A percentile compares a stretch with the other conserved stretches of the same genome.
These are phyloP conservation scores for Diarsia brunnea DNA, from an alignment of 2,888 invertebrate genomes.

Conservation along the genomic window DNA sequence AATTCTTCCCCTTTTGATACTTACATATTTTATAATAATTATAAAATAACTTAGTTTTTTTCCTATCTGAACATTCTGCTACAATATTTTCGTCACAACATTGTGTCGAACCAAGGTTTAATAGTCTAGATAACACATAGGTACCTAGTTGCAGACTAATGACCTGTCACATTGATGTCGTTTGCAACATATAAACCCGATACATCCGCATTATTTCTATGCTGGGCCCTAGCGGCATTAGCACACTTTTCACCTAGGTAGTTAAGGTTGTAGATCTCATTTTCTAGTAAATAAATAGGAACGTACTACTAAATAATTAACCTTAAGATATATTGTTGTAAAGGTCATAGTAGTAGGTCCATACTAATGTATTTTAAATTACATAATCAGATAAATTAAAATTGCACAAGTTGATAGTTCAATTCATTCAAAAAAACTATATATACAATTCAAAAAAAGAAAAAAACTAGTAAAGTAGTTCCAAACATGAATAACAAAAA, in stretches of 20 bases:
- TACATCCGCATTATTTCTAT: conserved; percentile 57
- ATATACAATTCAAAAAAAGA: not conserved
- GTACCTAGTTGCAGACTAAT: conserved; percentile 37
- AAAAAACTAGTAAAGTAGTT: not conserved
- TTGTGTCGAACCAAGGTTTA: not conserved
- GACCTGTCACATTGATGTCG: conserved; percentile 58
- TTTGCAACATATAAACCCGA: conserved; percentile 59
- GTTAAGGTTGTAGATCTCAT: conserved; percentile 21
- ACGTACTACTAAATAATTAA: not conserved
- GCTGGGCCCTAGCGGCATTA: conserved; percentile 43
- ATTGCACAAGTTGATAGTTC: not conserved
- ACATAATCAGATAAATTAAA: not conserved
- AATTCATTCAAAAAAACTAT: not conserved
- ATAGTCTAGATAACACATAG: conserved; percentile 7
- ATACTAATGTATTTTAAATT: not conserved
- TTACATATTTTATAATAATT: too few relatives aligned
- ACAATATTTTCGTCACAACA: not conserved
- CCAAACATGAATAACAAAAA: conserved; percentile 21
- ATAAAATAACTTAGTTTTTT: too few relatives aligned
- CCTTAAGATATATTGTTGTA: not conserved
- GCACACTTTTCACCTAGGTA: conserved; percentile 54
- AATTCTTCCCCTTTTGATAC: too few relatives aligned
- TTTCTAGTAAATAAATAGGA: not conserved
- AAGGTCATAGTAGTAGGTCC: not conserved
- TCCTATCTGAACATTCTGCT: not conserved